Evolutionary conservation across 2,113 vertebrate species (phyloP).

Genomic region (Rhinopomastus cyanomelas): DNA sequence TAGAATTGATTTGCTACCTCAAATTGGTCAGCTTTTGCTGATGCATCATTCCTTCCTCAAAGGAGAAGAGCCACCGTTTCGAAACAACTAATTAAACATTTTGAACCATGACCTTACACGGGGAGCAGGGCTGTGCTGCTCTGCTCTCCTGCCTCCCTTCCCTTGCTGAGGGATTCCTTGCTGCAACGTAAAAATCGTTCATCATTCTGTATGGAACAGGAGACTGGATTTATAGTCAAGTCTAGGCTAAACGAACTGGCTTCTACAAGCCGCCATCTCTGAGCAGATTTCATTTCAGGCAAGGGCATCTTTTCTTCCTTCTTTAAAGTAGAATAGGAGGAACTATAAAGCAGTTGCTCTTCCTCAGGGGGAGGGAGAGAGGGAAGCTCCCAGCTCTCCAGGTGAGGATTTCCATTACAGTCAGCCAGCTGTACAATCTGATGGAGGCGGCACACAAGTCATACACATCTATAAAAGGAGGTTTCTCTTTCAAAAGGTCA

Average conservation of each 20-base stretch:
- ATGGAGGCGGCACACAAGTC: neutral
- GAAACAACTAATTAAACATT: constrained; percentile 58
- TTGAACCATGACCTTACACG: neutral
- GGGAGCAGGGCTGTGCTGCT: neutral
- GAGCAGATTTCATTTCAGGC: neutral
- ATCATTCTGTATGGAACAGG: neutral
- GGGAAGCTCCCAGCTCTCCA: neutral
- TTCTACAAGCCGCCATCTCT: neutral
- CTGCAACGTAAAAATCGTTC: neutral
- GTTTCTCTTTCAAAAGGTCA: constrained; percentile 30
- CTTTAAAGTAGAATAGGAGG: neutral
- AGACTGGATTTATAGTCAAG: neutral
- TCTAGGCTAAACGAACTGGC: neutral
- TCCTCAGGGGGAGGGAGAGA: neutral
- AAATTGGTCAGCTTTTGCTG: constrained; percentile 63
- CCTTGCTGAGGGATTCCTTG: neutral
- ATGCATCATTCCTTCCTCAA: constrained; percentile 51
- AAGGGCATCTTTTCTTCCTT: neutral
- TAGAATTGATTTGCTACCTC: constrained; percentile 68
- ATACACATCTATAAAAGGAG: neutral
- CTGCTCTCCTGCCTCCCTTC: neutral
- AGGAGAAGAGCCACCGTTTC: neutral
- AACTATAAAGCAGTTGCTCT: neutral
- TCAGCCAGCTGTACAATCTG: neutral
- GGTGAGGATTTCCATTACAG: neutral